These are phyloP conservation scores for Stictonetta naevosa DNA, from an alignment of 2,113 vertebrate genomes.

Conservation along the genomic window DNA sequence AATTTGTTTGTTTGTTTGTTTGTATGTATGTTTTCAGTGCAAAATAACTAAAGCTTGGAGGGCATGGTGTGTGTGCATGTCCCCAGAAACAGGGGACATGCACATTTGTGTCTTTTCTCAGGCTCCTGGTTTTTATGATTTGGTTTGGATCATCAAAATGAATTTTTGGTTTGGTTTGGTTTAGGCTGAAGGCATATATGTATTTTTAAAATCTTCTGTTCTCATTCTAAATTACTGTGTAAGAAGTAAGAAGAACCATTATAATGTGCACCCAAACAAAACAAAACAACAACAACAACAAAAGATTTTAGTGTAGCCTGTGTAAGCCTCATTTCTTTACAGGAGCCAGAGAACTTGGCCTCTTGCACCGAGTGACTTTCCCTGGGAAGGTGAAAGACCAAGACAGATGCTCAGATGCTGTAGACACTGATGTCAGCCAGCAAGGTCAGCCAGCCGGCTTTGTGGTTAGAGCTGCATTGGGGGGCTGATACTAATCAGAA, in stretches of 20 bases:
- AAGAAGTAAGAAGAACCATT: not conserved
- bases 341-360: not conserved
- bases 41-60: not conserved
- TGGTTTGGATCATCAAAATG: no score
- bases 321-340: not conserved
- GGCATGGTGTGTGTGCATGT: not conserved
- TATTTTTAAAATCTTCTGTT: not conserved
- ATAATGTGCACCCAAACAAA: not conserved
- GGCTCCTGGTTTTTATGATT: no score
- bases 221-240: not conserved
- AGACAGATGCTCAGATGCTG: not conserved
- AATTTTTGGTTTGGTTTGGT: not conserved
- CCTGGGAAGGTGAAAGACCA: not conserved
- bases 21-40: not conserved
- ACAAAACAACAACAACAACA: not conserved
- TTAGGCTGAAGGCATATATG: not conserved
- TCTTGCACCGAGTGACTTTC: not conserved
- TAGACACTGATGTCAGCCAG: accelerated
- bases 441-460: not conserved
- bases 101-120: not conserved
- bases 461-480: not conserved
- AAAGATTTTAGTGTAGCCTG: accelerated
- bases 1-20: accelerated
- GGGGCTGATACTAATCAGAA: not conserved
- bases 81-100: not conserved